Conservation (phyloP, 2,113 vertebrate species). For the Micronycteris hirsuta region DNA sequence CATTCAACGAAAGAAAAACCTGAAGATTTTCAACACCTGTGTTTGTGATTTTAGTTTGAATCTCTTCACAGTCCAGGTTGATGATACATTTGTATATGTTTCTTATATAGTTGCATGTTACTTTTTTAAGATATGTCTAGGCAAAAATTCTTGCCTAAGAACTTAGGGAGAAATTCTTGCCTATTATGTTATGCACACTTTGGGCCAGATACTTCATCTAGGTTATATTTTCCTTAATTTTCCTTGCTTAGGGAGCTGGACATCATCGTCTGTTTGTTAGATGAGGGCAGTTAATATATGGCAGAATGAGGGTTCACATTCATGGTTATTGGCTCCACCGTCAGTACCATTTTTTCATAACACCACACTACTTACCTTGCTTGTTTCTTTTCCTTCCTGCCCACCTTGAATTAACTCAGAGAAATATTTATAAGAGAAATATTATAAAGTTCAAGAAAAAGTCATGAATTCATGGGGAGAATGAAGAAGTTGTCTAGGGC, state of each 20-base stretch:
- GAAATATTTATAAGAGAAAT: background rate
- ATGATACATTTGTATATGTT: background rate
- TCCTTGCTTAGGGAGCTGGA: background rate
- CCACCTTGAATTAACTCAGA: background rate
- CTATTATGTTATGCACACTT: background rate
- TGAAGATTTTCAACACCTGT: background rate
- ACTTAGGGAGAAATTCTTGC: background rate
- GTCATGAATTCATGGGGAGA: background rate
- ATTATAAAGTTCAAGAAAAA: background rate
- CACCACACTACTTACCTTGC: background rate
- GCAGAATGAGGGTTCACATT: background rate
- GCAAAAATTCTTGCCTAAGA: background rate
- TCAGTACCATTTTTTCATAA: background rate
- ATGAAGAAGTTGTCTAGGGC: background rate
- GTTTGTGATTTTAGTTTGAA: constrained; percentile 22
- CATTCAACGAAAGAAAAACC: background rate
- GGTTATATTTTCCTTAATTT: background rate
- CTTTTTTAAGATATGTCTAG: background rate
- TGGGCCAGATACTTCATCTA: background rate
- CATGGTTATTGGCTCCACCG: background rate
- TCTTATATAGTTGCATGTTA: background rate
- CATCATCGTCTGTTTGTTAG: background rate
- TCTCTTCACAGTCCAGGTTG: background rate
- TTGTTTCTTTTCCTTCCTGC: background rate
- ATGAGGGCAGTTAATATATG: background rate